Evolutionary conservation across 2,888 invertebrate species (phyloP).

Genomic region (Mythimna albipuncta): DNA sequence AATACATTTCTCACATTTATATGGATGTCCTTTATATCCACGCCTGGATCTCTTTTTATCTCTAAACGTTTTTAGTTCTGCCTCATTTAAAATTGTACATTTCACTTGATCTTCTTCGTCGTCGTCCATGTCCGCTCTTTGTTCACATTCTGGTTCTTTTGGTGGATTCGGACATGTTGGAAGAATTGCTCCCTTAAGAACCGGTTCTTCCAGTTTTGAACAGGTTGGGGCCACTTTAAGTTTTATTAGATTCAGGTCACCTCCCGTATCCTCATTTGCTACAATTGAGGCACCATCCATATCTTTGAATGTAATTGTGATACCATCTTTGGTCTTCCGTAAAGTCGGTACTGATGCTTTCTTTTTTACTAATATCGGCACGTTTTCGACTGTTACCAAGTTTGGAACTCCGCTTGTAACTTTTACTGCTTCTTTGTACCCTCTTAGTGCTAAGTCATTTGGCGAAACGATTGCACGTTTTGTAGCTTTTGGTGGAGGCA

Average conservation of each 20-base stretch:
- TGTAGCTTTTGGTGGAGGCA: not conserved
- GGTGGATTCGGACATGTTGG: not conserved
- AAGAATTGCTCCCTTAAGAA: not conserved
- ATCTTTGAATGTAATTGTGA: not conserved
- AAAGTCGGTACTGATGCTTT: not conserved
- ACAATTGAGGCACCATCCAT: not conserved
- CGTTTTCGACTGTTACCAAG: not conserved
- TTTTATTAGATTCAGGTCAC: not conserved
- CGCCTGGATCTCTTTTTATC: slow-evolving; percentile 5
- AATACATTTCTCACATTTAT: slow-evolving; percentile 21
- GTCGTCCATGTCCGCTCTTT: not conserved
- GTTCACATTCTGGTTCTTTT: not conserved
- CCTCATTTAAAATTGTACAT: slow-evolving; percentile 20
- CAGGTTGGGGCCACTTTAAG: not conserved
- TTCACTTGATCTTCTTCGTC: slow-evolving; percentile 19
- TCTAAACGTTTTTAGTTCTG: slow-evolving; percentile 20
- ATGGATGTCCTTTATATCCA: slow-evolving; percentile 19
- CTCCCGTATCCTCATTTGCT: slow-evolving; percentile 1
- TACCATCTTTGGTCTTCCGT: not conserved
- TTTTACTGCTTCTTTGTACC: not conserved
- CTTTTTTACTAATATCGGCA: not conserved
- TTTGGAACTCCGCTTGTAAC: slow-evolving; percentile 12
- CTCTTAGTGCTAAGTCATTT: not conserved
- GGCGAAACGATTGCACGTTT: not conserved
- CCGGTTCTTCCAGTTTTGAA: slow-evolving; percentile 5